These are phyloP conservation scores for Aelia acuminata DNA, from an alignment of 2,888 invertebrate species.

Conservation along the genomic window DNA sequence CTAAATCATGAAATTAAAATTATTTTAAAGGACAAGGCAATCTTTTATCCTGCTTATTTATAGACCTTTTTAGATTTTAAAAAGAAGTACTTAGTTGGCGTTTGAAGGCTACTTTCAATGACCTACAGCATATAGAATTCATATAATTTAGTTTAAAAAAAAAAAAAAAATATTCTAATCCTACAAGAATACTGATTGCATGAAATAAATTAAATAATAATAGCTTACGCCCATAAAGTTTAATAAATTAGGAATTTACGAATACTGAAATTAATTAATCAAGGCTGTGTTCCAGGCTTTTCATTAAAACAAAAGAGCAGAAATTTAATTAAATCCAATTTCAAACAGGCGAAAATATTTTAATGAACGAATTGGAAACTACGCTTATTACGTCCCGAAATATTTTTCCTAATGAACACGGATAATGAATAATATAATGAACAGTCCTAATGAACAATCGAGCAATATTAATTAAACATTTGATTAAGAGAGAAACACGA, in stretches of 20 bases:
- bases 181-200: too few species aligned
- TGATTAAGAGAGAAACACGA: background rate
- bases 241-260: background rate
- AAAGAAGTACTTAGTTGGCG: too few species aligned
- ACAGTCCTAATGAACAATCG: background rate
- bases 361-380: constrained; percentile 7
- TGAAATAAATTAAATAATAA: too few species aligned
- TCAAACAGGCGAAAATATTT: background rate
- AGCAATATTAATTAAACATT: background rate
- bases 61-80: too few species aligned
- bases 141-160: too few species aligned
- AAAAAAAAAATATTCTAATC: too few species aligned
- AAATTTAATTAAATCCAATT: constrained; percentile 10
- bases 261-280: background rate
- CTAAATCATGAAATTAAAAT: too few species aligned
- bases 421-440: background rate
- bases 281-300: background rate
- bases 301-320: background rate
- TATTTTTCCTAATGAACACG: background rate
- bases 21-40: too few species aligned
- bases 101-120: too few species aligned
- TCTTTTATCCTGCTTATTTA: too few species aligned
- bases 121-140: too few species aligned
- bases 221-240: too few species aligned
- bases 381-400: background rate